Base-by-base conservation (phyloP, 2,113 vertebrate species). In the Oreamnos americanus region DNA sequence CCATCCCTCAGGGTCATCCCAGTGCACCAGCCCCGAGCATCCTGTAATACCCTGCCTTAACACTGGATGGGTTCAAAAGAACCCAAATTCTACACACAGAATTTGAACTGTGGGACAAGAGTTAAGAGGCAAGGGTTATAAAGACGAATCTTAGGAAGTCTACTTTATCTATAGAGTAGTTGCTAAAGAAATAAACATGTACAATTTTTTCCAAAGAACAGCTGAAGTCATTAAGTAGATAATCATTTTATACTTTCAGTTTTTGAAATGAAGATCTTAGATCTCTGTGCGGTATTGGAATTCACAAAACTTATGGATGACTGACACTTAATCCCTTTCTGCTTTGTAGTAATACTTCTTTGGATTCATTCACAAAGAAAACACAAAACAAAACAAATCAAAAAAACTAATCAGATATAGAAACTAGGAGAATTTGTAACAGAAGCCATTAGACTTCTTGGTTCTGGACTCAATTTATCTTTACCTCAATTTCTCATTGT, bases 331-430 rank as follows among this genome's bases (percentile, higher is more conserved):
- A 55, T 92, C 67, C 49, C 55, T 93, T 84, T 88, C 55, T 85
- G 30, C 78, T 39, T 90, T 60, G 15, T 16, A 64, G 12, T 83
- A 91, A 95, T 86, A 55, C 25, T 67, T 74, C 39, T 97, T 67
- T 55, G 23, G 33, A 82, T 82, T 88, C 76, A 97, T 60, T 96
- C 60, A 97, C 13, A 47, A 39, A 96, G 45, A 49, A 81, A 49
- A 49, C 8, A 33, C 28, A 79, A 33, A 79, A 79, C 15, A 79
- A 47, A 76, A 76, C 23, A 45, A 78, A 74, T 47, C n/a, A 26
- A 33, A 26, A 94, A 81, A 85, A 25, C 51, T 55, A 90, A 84
- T 86, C 26, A 82, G 92, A 92, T 33, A 85, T 19, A 92, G 47
- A 88, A 83, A 49, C 84, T 49, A 79, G 43, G 13, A 87, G 30